These are phyloP conservation scores for Centrocercus urophasianus DNA, from an alignment of 2,113 vertebrate genomes.

Conservation along the genomic window DNA sequence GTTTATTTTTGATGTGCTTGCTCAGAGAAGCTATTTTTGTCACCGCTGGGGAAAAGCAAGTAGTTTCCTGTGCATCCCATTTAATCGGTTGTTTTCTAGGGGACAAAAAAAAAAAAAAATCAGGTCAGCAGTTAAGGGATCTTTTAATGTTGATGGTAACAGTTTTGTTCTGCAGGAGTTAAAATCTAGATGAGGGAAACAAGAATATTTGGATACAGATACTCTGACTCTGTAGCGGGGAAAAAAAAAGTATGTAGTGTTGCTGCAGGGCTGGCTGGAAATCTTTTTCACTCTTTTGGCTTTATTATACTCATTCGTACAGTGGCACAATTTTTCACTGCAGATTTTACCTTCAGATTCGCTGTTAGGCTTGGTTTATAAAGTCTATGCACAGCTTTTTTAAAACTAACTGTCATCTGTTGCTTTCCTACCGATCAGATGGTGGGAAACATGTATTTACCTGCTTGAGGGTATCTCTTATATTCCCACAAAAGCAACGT, in stretches of 20 bases:
- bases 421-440: not conserved
- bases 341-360: not conserved
- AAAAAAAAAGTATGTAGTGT: conserved; percentile 48
- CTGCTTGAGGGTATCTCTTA: not conserved
- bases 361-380: not conserved
- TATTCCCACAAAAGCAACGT: not conserved
- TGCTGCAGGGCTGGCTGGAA: conserved; percentile 43
- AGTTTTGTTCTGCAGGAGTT: not conserved
- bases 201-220: conserved; percentile 30
- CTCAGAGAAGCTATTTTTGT: conserved; percentile 39
- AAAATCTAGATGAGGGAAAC: conserved; percentile 4
- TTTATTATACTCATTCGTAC: not conserved
- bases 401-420: not conserved
- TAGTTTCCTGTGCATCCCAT: not conserved
- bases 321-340: not conserved
- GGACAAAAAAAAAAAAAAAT: not conserved
- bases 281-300: not conserved
- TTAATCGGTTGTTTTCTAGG: conserved; percentile 30
- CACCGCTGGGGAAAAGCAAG: not conserved
- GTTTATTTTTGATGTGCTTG: conserved; percentile 42
- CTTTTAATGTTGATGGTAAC: conserved; percentile 14
- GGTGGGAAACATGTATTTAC: not conserved
- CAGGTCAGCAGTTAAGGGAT: conserved; percentile 35
- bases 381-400: not conserved
- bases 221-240: not conserved